Evolutionary conservation across 2,113 vertebrate genomes (phyloP).

Genomic region (Saccopteryx leptura): DNA sequence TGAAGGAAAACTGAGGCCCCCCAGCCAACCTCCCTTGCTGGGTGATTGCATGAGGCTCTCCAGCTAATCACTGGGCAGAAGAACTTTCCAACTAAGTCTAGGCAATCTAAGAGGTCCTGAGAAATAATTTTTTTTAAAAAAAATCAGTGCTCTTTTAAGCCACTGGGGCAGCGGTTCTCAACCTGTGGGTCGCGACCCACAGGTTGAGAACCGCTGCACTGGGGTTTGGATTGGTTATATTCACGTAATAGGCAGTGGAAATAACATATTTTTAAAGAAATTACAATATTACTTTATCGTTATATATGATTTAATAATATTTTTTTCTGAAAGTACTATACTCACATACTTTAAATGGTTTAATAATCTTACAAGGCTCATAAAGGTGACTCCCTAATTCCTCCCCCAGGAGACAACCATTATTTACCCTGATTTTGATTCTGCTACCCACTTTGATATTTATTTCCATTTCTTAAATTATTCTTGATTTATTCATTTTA

Average conservation of each 20-base stretch:
- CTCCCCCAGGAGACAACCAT: not conserved
- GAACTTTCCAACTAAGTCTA: not conserved
- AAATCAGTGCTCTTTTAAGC: not conserved
- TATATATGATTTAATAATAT: not conserved
- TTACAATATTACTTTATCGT: not conserved
- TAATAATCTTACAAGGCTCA: not conserved
- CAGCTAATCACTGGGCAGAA: not conserved
- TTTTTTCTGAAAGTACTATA: constrained; percentile 26
- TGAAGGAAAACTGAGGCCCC: not conserved
- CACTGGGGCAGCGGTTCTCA: no score
- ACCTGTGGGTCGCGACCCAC: no score
- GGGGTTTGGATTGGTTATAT: constrained; percentile 16
- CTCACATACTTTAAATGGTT: not conserved
- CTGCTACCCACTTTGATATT: not conserved
- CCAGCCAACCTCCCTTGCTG: not conserved
- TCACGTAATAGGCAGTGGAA: not conserved
- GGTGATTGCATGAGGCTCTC: not conserved
- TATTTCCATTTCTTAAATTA: constrained; percentile 40
- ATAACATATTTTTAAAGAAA: not conserved
- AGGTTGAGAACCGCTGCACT: no score
- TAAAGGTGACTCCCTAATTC: not conserved
- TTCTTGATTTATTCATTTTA: not conserved
- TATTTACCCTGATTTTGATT: not conserved
- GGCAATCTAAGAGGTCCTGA: not conserved
- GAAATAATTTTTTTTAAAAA: not conserved